Evolutionary conservation across 2,797 vertebrate species (phyloP).

Genomic region (Neosilurus hyrtlii): DNA sequence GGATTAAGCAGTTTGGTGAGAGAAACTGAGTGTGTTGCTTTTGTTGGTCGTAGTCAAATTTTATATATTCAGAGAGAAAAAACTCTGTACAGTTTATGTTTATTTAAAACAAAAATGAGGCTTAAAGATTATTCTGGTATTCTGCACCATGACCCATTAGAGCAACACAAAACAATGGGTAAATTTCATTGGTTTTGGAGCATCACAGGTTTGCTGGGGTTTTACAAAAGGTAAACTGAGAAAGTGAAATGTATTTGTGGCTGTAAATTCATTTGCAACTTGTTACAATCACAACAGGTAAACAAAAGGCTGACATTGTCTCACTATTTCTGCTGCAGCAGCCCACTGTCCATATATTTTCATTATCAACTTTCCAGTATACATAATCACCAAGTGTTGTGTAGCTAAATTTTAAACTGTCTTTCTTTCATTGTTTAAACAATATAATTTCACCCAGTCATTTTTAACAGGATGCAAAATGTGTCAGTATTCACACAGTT

Average conservation of each 20-base stretch:
- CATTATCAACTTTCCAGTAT: constrained; percentile 1
- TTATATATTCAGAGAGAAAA: too few species aligned
- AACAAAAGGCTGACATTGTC: constrained; percentile 9
- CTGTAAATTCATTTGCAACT: constrained; percentile 7
- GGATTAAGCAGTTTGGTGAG: too few species aligned
- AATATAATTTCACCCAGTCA: constrained; percentile 20
- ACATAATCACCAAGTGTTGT: constrained; percentile 3
- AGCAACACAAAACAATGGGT: neutral
- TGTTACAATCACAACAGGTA: neutral
- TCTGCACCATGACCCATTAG: neutral
- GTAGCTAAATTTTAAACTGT: constrained; percentile 29
- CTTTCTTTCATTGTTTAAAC: constrained; percentile 37
- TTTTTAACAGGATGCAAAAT: constrained; percentile 8
- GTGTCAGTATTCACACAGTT: constrained; percentile 2
- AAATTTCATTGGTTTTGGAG: neutral
- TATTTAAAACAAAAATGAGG: neutral
- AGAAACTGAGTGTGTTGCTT: too few species aligned
- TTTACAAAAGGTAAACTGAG: neutral
- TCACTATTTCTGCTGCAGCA: constrained; percentile 8
- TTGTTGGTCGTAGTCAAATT: too few species aligned
- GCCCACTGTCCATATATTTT: neutral
- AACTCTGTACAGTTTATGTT: too few species aligned
- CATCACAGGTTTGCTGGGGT: neutral
- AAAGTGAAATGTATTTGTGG: neutral
- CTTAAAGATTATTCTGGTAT: neutral